Evolutionary conservation across 35 echinoderm and acorn worm genomes (phyloP).

Genomic region (Lytechinus variegatus): DNA sequence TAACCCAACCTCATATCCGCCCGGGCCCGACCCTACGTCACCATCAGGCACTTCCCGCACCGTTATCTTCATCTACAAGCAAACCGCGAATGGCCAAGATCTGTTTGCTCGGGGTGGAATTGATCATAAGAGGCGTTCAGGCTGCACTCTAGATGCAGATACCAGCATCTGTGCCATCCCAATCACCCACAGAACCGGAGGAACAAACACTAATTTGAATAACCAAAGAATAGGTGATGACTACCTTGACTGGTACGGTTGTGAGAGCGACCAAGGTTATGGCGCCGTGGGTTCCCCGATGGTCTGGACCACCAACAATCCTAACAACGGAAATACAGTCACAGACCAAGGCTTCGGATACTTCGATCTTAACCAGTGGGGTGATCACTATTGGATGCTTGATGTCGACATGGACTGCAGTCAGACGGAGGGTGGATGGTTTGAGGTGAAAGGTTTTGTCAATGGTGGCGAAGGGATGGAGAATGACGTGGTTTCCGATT

Average conservation of each 20-base stretch:
- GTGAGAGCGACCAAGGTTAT: constrained; percentile 70
- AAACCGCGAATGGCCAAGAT: constrained; percentile 58
- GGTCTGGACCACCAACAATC: constrained; percentile 71
- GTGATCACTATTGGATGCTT: constrained; percentile 83
- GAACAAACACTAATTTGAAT: constrained; percentile 59
- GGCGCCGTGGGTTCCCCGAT: constrained; percentile 61
- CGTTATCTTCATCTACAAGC: constrained; percentile 73
- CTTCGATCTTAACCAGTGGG: constrained; percentile 69
- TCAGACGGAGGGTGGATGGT: constrained; percentile 80
- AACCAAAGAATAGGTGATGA: constrained; percentile 65
- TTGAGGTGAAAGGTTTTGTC: constrained; percentile 73
- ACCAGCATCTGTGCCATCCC: constrained; percentile 66
- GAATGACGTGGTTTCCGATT: constrained; percentile 37
- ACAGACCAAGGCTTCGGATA: constrained; percentile 70
- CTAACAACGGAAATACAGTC: constrained; percentile 17
- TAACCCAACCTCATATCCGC: neutral
- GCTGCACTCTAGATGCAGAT: neutral
- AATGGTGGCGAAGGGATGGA: constrained; percentile 68
- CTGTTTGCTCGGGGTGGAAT: constrained; percentile 79
- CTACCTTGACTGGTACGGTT: constrained; percentile 90
- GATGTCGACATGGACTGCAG: constrained; percentile 81
- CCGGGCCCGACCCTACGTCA: neutral
- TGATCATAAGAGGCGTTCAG: constrained; percentile 20
- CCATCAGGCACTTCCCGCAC: constrained; percentile 58
- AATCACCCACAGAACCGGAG: constrained; percentile 55